phyloP scores from a whole-genome alignment of 2,888 invertebrate genomes.

The Pegoplata infirma region DNA sequence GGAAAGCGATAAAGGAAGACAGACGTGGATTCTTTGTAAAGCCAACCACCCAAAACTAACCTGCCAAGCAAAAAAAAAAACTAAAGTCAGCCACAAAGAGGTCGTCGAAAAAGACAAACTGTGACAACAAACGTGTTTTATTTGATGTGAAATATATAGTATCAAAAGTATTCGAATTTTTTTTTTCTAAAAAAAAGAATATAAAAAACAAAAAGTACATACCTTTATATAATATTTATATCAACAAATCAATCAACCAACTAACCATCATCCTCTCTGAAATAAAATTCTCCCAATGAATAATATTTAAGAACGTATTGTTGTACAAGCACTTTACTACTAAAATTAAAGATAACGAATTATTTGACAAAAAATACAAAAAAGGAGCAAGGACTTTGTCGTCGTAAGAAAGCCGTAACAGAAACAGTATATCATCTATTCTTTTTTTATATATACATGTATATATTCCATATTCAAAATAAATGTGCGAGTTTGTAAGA shows the following conservation, averaged over 20 bases:
- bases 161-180: conserved; percentile 63
- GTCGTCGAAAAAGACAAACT: conserved; percentile 26
- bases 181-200: conserved; percentile 47
- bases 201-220: conserved; percentile 7
- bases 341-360: conserved; percentile 7
- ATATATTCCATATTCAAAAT: conserved; percentile 50
- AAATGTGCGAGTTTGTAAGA: conserved; percentile 54
- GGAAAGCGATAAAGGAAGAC: conserved; percentile 44
- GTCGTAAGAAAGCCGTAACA: conserved; percentile 32
- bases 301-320: conserved; percentile 2
- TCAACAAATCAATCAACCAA: conserved; percentile 11
- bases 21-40: conserved; percentile 29
- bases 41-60: conserved; percentile 62
- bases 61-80: conserved; percentile 69
- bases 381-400: not conserved
- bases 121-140: conserved; percentile 29
- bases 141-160: conserved; percentile 29
- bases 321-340: conserved; percentile 3
- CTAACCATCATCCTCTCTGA: conserved; percentile 11
- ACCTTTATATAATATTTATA: conserved; percentile 47
- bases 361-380: conserved; percentile 32
- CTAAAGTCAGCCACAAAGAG: conserved; percentile 48
- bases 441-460: conserved; percentile 48
- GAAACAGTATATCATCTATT: conserved; percentile 55
- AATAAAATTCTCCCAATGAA: conserved; percentile 18